Evolutionary conservation across 1,140 invertebrate genomes (phyloP).

Genomic region (Maniola jurtina): DNA sequence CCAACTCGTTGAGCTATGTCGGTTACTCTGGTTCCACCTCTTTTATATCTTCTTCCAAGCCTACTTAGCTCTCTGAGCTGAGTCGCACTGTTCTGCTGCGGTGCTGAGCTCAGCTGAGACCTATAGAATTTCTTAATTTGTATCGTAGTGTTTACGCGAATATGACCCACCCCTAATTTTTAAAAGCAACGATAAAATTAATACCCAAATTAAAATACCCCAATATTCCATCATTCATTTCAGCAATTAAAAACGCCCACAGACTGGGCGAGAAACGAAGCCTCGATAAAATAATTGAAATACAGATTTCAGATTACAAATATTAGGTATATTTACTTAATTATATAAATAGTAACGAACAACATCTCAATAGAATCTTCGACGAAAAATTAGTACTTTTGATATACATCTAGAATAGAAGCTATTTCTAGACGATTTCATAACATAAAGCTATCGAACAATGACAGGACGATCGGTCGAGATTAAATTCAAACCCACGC

Average conservation of each 20-base stretch:
- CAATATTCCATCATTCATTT: slow-evolving; percentile 54
- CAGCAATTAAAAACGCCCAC: slow-evolving; percentile 50
- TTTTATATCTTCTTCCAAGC: too few species aligned
- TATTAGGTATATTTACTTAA: neutral
- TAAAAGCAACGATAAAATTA: neutral
- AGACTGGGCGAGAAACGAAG: slow-evolving; percentile 34
- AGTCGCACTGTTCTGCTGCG: too few species aligned
- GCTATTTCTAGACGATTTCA: slow-evolving; percentile 24
- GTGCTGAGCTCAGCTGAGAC: too few species aligned
- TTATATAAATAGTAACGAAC: too few species aligned
- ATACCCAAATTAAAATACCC: slow-evolving; percentile 30
- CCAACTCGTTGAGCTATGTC: too few species aligned
- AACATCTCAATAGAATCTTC: too few species aligned
- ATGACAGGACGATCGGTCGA: slow-evolving; percentile 42
- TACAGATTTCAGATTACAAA: slow-evolving; percentile 25
- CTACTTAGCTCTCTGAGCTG: too few species aligned
- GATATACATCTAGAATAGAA: slow-evolving; percentile 16
- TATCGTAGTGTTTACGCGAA: too few species aligned
- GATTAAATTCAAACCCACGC: slow-evolving; percentile 59
- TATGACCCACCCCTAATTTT: too few species aligned
- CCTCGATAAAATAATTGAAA: slow-evolving; percentile 46
- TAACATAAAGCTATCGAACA: slow-evolving; percentile 54
- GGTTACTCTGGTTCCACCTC: too few species aligned
- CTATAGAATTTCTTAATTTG: too few species aligned
- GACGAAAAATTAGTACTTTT: neutral